A percentile compares a stretch with the other conserved stretches of the same genome.
Conservation (phyloP, 2,888 invertebrate genomes). For the Athetis lepigone region DNA sequence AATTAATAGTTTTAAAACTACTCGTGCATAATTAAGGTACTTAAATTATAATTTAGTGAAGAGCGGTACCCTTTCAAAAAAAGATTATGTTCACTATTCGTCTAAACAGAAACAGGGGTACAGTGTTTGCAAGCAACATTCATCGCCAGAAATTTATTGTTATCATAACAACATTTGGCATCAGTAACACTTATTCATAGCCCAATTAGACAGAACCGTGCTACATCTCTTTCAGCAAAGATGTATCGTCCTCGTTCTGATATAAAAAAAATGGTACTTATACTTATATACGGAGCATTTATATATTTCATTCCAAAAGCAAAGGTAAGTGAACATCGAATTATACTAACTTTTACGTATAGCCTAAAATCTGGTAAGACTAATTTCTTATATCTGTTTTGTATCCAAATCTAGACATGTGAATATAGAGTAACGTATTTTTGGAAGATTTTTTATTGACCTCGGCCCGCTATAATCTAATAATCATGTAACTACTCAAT, state of each 20-base stretch:
- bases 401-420: too few species aligned
- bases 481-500: too few species aligned
- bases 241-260: constrained; percentile 30
- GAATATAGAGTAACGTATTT: too few species aligned
- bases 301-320: constrained; percentile 42
- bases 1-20: too few species aligned
- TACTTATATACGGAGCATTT: constrained; percentile 21
- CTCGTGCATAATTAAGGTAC: too few species aligned
- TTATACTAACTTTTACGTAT: constrained; percentile 1
- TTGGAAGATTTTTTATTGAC: too few species aligned
- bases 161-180: constrained; percentile 39
- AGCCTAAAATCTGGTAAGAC: too few species aligned
- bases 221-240: constrained; percentile 4
- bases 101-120: constrained; percentile 23
- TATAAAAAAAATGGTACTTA: constrained; percentile 30
- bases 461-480: too few species aligned
- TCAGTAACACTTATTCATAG: constrained; percentile 9
- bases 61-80: too few species aligned
- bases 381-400: too few species aligned
- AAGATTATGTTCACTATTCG: neutral
- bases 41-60: too few species aligned
- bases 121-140: constrained; percentile 36
- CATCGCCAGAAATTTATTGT: constrained; percentile 46
- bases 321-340: constrained; percentile 37
- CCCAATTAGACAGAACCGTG: constrained; percentile 24